Evolutionary conservation across 2,113 vertebrate genomes (phyloP).

Genomic region (Strix uralensis): DNA sequence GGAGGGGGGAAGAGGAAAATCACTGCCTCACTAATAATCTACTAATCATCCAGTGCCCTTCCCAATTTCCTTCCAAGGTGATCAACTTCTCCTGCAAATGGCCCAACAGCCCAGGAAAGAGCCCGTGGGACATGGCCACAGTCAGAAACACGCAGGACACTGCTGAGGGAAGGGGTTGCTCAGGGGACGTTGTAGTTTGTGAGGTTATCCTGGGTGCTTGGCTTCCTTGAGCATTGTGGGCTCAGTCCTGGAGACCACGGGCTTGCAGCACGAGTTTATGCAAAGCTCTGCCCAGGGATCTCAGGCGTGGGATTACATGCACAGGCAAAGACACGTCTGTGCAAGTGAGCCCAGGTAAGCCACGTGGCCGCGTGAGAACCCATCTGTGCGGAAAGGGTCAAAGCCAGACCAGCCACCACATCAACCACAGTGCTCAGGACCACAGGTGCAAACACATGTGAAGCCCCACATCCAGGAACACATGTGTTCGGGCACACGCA

Average conservation of each 20-base stretch:
- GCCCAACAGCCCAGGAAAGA: neutral
- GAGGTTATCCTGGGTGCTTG: neutral
- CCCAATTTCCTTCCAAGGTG: neutral
- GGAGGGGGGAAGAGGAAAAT: neutral
- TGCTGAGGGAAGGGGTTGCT: neutral
- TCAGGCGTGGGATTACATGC: neutral
- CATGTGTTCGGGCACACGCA: neutral
- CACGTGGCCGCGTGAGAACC: neutral
- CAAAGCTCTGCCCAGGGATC: neutral
- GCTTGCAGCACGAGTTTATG: neutral
- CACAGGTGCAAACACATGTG: neutral
- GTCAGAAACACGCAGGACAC: neutral
- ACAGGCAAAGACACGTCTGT: neutral
- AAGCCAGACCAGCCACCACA: neutral
- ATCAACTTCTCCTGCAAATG: neutral
- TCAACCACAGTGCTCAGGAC: neutral
- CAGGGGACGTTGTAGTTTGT: neutral
- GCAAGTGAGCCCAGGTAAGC: accelerated
- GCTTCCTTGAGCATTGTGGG: neutral
- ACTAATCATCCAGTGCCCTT: neutral
- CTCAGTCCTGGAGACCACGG: neutral
- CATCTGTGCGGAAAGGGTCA: neutral
- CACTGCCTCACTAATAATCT: neutral
- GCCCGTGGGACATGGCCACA: neutral
- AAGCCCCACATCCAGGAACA: neutral